phyloP scores from a whole-genome alignment of 2,113 vertebrate species.

The Syngnathus typhle region DNA sequence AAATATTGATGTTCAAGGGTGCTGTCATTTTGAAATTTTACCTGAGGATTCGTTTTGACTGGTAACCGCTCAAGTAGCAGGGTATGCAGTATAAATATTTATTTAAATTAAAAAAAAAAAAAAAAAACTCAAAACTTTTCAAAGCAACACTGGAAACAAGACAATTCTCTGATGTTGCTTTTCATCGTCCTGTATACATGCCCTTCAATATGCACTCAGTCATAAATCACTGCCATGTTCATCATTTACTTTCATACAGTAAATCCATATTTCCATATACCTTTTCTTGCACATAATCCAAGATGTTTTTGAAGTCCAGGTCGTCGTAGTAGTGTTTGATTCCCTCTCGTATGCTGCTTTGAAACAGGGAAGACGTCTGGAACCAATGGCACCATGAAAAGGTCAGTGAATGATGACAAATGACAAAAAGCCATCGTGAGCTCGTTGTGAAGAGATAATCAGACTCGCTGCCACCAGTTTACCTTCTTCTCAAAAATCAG shows the following conservation, averaged over 20 bases:
- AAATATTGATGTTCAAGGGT: too few species aligned
- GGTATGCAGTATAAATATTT: too few species aligned
- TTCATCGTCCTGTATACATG: too few species aligned
- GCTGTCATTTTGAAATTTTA: too few species aligned
- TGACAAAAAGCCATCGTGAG: not conserved
- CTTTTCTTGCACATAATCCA: conserved; percentile 88
- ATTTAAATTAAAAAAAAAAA: too few species aligned
- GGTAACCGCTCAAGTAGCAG: too few species aligned
- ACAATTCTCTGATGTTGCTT: too few species aligned
- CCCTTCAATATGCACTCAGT: too few species aligned
- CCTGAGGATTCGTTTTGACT: too few species aligned
- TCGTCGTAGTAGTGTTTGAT: conserved; percentile 89
- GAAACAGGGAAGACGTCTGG: conserved; percentile 77
- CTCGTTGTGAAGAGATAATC: not conserved
- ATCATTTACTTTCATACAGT: not conserved
- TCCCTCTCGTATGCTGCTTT: conserved; percentile 81
- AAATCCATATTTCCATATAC: conserved; percentile 45
- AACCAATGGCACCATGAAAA: conserved; percentile 7
- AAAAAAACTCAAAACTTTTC: too few species aligned
- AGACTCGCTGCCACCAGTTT: not conserved
- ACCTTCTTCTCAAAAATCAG: conserved; percentile 83
- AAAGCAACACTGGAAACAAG: too few species aligned
- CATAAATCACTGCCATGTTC: not conserved
- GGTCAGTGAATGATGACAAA: not conserved
- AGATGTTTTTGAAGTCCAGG: conserved; percentile 89